Evolutionary conservation across 2,113 vertebrate species (phyloP).

Genomic region (Pan troglodytes): DNA sequence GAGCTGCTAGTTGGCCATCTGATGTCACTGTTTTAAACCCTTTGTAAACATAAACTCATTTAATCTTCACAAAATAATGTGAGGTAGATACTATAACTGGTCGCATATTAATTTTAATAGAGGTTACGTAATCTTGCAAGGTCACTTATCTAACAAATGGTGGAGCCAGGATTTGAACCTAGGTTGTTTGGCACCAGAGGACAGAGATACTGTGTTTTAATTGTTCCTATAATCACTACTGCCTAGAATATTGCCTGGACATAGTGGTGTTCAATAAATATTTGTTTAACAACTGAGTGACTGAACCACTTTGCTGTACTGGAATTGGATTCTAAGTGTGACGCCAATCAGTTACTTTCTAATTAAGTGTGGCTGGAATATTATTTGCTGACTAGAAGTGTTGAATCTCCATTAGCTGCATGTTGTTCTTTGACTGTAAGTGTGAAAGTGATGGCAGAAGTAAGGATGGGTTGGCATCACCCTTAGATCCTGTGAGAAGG

Average conservation of each 20-base stretch:
- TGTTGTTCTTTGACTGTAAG: neutral
- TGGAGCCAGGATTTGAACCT: neutral
- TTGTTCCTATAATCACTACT: neutral
- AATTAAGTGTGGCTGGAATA: neutral
- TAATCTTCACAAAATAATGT: neutral
- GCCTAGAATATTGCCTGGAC: neutral
- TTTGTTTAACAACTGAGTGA: neutral
- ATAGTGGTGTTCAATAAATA: constrained; percentile 8
- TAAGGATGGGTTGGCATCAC: neutral
- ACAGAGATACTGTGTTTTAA: constrained; percentile 1
- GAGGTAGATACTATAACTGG: constrained; percentile 10
- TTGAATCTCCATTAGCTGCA: neutral
- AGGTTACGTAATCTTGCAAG: neutral
- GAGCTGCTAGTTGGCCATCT: neutral
- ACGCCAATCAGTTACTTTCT: neutral
- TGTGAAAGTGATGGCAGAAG: neutral
- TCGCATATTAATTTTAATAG: neutral
- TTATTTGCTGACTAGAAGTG: neutral
- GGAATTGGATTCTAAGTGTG: neutral
- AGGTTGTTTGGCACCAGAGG: neutral
- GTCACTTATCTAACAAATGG: neutral
- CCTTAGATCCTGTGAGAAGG: neutral
- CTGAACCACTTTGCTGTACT: neutral
- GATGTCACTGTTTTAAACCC: neutral
- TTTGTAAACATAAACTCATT: constrained; percentile 8